Conservation (phyloP, 2,888 invertebrate genomes). For the Phoenoteleia sp. region DNA sequence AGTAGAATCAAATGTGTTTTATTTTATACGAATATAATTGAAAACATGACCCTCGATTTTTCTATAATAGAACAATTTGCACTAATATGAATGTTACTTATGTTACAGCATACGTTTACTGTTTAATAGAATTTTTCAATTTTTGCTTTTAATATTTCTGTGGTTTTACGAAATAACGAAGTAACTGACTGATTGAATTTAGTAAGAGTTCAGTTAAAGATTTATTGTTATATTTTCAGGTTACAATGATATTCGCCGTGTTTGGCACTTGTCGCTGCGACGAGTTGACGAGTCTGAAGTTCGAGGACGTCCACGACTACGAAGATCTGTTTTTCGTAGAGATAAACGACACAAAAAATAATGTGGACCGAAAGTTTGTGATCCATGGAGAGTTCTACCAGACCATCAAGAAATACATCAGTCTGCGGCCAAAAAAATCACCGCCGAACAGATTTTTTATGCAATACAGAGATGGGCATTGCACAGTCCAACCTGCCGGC, state of each 20-base stretch:
- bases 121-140: conserved; percentile 4
- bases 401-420: conserved; percentile 11
- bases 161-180: conserved; percentile 1
- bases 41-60: conserved; percentile 28
- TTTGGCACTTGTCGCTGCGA: conserved; percentile 10
- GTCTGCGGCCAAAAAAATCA: conserved; percentile 10
- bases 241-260: conserved; percentile 7
- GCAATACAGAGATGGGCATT: background rate
- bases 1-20: conserved; percentile 11
- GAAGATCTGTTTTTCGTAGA: conserved; percentile 20
- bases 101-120: conserved; percentile 7
- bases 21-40: conserved; percentile 15
- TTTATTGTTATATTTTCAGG: conserved; percentile 8
- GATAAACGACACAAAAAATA: conserved; percentile 16
- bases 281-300: background rate
- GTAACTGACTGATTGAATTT: background rate
- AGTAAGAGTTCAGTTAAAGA: conserved; percentile 1
- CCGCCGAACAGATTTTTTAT: conserved; percentile 22
- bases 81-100: conserved; percentile 14
- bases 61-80: conserved; percentile 17
- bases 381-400: conserved; percentile 2
- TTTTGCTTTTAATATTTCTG: conserved; percentile 7
- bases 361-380: conserved; percentile 3
- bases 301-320: conserved; percentile 17
- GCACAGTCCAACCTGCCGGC: conserved; percentile 17